phyloP scores from a whole-genome alignment of 2,113 vertebrate genomes.

The Colistium nudipinnis region DNA sequence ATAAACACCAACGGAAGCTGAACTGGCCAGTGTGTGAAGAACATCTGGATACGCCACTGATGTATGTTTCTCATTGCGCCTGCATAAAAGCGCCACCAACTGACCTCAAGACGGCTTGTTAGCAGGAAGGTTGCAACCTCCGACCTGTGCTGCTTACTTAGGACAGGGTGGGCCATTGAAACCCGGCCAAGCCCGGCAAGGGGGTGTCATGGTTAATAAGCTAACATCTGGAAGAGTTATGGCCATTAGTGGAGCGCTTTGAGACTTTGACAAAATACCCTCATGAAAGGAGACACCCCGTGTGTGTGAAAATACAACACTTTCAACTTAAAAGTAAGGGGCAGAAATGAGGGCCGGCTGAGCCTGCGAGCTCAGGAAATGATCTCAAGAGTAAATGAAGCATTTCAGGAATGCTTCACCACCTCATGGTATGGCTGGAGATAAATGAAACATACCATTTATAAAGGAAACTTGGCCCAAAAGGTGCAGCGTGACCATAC shows the following conservation, averaged over 20 bases:
- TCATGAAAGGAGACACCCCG: conserved; percentile 67
- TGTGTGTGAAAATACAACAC: conserved; percentile 70
- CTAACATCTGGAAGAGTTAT: conserved; percentile 80
- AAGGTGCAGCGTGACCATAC: conserved; percentile 7
- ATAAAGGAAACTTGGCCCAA: conserved; percentile 48
- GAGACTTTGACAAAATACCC: conserved; percentile 68
- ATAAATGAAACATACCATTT: conserved; percentile 65
- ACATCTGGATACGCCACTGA: conserved; percentile 73
- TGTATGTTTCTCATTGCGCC: conserved; percentile 40
- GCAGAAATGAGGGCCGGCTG: conserved; percentile 35
- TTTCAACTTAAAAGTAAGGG: conserved; percentile 64
- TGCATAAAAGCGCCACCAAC: conserved; percentile 47
- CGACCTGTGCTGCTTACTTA: conserved; percentile 73
- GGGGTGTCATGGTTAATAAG: conserved; percentile 77
- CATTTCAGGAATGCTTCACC: conserved; percentile 71
- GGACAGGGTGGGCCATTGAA: conserved; percentile 75
- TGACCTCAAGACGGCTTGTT: conserved; percentile 73
- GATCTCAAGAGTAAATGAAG: conserved; percentile 72
- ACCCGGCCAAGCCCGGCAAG: conserved; percentile 39
- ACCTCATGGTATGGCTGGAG: conserved; percentile 56
- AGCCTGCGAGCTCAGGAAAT: conserved; percentile 58
- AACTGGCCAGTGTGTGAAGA: conserved; percentile 19
- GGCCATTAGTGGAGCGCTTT: conserved; percentile 63
- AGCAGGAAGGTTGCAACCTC: conserved; percentile 68
- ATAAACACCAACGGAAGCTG: conserved; percentile 11